phyloP scores from a whole-genome alignment of 2,113 vertebrate genomes.

The Apeltes quadracus region DNA sequence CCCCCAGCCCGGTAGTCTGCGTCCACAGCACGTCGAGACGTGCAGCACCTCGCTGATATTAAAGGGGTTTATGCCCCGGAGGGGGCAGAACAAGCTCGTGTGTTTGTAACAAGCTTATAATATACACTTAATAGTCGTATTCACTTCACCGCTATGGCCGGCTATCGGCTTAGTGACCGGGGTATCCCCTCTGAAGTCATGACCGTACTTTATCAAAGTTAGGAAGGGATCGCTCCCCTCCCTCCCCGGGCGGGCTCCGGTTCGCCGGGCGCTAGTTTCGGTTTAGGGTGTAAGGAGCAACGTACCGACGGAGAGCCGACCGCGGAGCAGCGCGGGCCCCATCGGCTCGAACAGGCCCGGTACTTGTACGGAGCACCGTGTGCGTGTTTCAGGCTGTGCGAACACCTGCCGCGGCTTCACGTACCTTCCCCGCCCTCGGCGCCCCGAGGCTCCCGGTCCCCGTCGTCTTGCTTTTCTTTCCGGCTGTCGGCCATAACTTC shows the following conservation, averaged over 20 bases:
- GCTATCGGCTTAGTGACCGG: neutral
- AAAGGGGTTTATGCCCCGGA: neutral
- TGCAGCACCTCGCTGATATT: neutral
- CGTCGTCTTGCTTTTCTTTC: neutral
- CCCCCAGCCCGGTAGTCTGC: no score
- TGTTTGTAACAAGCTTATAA: no score
- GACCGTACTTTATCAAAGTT: no score
- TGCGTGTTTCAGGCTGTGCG: no score
- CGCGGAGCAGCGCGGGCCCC: neutral
- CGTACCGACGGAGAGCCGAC: neutral
- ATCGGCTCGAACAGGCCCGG: no score
- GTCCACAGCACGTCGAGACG: no score
- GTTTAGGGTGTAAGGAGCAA: no score
- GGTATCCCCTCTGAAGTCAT: neutral
- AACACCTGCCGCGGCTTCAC: conserved; percentile 15
- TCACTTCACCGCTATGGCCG: neutral
- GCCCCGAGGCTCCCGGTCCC: conserved; percentile 47
- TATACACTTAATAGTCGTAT: neutral
- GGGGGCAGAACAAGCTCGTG: neutral
- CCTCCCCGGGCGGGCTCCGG: neutral
- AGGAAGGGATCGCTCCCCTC: no score
- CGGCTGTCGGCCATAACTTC: conserved; percentile 67
- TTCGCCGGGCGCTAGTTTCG: neutral
- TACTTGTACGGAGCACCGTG: neutral
- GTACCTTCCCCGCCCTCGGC: conserved; percentile 77